Evolutionary conservation across 1,140 invertebrate species (phyloP).

Genomic region (Acromyrmex echinatior): DNA sequence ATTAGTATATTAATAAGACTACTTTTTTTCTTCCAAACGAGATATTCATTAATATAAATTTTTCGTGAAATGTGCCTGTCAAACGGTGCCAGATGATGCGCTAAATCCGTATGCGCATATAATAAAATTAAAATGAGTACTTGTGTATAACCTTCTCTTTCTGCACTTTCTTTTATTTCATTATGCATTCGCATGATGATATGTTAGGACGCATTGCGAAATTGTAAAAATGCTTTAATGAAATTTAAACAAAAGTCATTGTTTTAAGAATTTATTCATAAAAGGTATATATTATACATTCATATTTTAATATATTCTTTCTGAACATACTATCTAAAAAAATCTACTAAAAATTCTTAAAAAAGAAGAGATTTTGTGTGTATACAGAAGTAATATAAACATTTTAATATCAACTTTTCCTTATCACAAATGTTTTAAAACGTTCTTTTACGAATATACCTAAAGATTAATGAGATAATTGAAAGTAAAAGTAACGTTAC

Average conservation of each 20-base stretch:
- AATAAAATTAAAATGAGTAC: conserved; percentile 53
- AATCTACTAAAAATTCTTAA: not conserved
- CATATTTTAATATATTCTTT: not conserved
- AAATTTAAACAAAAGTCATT: not conserved
- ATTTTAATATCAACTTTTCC: too few relatives aligned
- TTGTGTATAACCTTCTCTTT: conserved; percentile 30
- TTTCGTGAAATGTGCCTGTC: conserved; percentile 1
- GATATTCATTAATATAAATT: conserved; percentile 36
- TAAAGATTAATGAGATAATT: not conserved
- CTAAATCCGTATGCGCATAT: conserved; percentile 53
- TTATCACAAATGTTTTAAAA: not conserved
- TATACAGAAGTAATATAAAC: not conserved
- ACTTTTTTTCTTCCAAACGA: conserved; percentile 1
- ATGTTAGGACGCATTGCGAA: not conserved
- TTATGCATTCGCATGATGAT: conserved; percentile 38
- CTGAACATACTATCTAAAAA: not conserved
- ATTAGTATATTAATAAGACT: conserved; percentile 15
- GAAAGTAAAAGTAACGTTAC: not conserved
- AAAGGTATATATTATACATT: not conserved
- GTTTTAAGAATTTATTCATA: not conserved
- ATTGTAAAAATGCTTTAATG: not conserved
- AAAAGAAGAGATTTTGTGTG: too few relatives aligned
- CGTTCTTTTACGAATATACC: not conserved
- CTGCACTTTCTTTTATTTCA: conserved; percentile 23
- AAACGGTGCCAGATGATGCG: conserved; percentile 70